Base-by-base conservation (phyloP, 2,113 vertebrate genomes). In the Triplophysa rosa region DNA sequence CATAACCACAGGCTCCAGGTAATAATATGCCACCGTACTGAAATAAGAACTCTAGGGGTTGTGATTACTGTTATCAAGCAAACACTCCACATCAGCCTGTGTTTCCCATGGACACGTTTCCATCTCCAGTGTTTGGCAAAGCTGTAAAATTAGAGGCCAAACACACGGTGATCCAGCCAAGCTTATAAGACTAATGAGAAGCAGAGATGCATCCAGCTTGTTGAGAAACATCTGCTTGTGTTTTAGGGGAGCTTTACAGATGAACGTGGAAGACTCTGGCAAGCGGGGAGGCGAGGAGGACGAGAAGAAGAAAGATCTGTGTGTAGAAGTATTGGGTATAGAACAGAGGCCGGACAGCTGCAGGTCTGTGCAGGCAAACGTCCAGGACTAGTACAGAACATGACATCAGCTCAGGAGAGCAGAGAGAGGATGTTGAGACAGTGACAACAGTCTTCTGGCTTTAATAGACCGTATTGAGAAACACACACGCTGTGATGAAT, bases 171-270 rank as follows among this genome's bases (percentile, higher is more conserved):
- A 66, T 77, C 37, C 29, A 63, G 64, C 77, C 76, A 74, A 67
- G 21, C 78, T 81, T 79, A 40, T 79, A 86, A 85, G 80, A 62
- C 21, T 70, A 81, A 78, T 64, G 68, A 67, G 68, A 72, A 81
- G 61, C 64, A 72, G 62, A 33, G 61, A 63, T 37, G 19, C 40
- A 65, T 70, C 40, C 69, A 29, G 47, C 80, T 85, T 71, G n/a
- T 59, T 64, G 29, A 33, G 52, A 72, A 40, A 84, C 85, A 87
- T 87, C 81, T 88, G 85, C 75, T 86, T 83, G 79, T 77, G 54
- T 74, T 85, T 85, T 81, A 78, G 52, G 4, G 16, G 58, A 12
- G 33, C 23, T 72, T 64, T 45, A 66, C 21, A 80, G 54, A 66
- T 10, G 23, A 62, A 72, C 19, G 67, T 73, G 23, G 29, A 64